Base-by-base conservation (phyloP, 1,140 invertebrate genomes). In the Sarcophaga bullata region DNA sequence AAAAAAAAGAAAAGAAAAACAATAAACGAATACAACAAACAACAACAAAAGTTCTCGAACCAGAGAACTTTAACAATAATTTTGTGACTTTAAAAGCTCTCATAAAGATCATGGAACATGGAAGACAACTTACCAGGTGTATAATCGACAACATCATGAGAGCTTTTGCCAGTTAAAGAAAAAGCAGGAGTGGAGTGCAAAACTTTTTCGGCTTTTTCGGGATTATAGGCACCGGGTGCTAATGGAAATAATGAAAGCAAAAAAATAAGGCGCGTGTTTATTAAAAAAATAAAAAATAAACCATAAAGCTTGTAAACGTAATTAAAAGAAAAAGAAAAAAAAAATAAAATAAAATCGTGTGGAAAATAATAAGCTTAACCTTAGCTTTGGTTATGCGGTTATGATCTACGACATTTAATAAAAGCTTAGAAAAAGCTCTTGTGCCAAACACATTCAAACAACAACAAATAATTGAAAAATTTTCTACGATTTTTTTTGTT, bases 161-260 rank as follows among this genome's bases (percentile, higher is more conserved):
- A 19, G 11, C 1, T 52, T 49, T 82, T 82, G 62, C 81, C 81
- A 13, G 81, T 37, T 10, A 83, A 81, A 15, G 81, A 93, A 87
- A 91, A 95, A 85, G 92, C 92, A 52, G 93, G 93, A 47, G 92
- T 91, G 82, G 91, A 91, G 84, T 93, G 92, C 83, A 92, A 91
- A 37, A 37, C 25, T 37, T 37, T 37, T 82, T 92, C 93, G 54
- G 92, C 90, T 81, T 93, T 92, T 90, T 96, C 94, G 13, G 94
- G 93, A 84, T 91, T 90, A 88, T 94, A 94, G 19, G 91, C 89
- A 84, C 91, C 92, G 10, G 93, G 93, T 73, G 91, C 92, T 85
- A 84, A 81, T 84, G 52, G 11, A 75, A 19, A 76, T 72, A 62
- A 48, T 15, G 9, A 50, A 73, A 83, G n/a, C 52, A 80, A 80